Evolutionary conservation across 2,888 invertebrate species (phyloP).

Genomic region (Ichneumon xanthorius): DNA sequence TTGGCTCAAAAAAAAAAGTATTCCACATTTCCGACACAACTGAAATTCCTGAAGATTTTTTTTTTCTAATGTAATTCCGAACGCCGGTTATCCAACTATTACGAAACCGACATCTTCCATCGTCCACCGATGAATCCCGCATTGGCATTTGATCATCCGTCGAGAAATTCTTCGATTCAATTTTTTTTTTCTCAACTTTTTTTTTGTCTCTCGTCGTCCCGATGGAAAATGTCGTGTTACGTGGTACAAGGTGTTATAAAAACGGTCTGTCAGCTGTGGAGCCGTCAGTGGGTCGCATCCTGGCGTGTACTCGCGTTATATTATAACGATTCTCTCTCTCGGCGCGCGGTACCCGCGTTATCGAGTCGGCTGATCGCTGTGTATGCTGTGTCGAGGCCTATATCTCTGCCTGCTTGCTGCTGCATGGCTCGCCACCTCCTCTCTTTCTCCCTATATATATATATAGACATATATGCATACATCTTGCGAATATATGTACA

Average conservation of each 20-base stretch:
- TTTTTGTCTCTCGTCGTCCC: background rate
- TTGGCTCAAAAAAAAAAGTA: background rate
- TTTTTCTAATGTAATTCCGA: background rate
- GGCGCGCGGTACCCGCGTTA: constrained; percentile 52
- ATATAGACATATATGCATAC: background rate
- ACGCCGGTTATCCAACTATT: background rate
- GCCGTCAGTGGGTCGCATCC: constrained; percentile 68
- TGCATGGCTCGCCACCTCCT: constrained; percentile 48
- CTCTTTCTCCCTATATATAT: constrained; percentile 38
- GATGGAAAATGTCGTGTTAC: constrained; percentile 22
- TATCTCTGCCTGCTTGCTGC: constrained; percentile 46
- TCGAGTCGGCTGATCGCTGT: constrained; percentile 65
- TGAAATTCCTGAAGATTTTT: background rate
- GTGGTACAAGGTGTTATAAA: constrained; percentile 25
- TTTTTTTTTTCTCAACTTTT: constrained; percentile 5
- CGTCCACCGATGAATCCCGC: background rate
- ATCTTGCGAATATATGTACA: background rate
- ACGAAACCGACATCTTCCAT: background rate
- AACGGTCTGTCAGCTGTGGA: constrained; percentile 56
- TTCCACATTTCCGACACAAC: background rate
- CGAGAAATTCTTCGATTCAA: constrained; percentile 11
- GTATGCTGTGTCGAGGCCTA: constrained; percentile 47
- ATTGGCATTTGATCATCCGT: constrained; percentile 6
- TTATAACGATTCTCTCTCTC: constrained; percentile 52
- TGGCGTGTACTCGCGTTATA: constrained; percentile 51